These are phyloP conservation scores for Stomatorhinus ivindoensis DNA, from an alignment of 2,113 vertebrate species.

Conservation along the genomic window DNA sequence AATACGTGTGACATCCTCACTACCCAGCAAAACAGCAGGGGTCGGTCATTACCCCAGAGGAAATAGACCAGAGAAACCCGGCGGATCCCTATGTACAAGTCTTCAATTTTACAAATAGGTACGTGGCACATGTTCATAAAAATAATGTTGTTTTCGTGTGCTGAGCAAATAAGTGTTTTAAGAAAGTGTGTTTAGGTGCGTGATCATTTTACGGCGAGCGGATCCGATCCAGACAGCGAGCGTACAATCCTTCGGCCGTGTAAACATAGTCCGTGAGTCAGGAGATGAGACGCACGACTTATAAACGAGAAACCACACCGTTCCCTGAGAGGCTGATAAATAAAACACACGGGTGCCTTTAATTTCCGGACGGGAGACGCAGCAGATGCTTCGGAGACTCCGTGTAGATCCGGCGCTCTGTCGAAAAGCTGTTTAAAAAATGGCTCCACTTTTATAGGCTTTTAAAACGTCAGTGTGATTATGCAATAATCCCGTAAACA, in stretches of 20 bases:
- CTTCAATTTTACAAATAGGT: background rate
- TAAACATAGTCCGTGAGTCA: background rate
- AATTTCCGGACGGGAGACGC: background rate
- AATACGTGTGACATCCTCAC: background rate
- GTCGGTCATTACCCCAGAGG: background rate
- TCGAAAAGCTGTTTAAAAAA: background rate
- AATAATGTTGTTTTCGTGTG: background rate
- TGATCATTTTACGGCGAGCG: background rate
- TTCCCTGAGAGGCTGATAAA: background rate
- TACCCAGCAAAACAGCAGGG: background rate
- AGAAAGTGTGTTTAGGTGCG: background rate
- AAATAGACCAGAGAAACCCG: no score
- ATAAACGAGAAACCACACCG: background rate
- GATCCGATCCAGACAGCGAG: background rate
- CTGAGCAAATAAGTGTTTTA: background rate
- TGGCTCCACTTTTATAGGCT: background rate
- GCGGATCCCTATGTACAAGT: background rate
- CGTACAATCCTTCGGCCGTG: background rate
- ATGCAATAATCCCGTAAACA: background rate
- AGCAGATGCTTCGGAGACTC: background rate
- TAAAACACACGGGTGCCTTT: background rate
- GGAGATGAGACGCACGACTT: background rate
- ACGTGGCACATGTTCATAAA: background rate
- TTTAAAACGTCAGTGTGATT: background rate
- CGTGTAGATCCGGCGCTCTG: background rate